Conservation (phyloP, 2,113 vertebrate genomes). For the Dipodomys spectabilis region DNA sequence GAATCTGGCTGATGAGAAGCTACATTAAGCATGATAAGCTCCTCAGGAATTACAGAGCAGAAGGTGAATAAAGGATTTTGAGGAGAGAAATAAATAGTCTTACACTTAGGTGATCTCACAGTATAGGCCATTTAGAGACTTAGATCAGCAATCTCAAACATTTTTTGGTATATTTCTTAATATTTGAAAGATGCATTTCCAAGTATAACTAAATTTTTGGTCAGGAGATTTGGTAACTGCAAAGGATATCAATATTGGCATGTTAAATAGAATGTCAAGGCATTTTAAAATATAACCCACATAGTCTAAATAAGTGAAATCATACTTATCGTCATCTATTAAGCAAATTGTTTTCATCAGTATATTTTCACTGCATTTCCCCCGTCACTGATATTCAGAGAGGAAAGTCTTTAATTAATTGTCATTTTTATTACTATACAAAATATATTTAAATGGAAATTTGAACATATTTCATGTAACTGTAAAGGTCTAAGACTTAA, state of each 20-base stretch:
- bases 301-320: background rate
- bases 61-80: background rate
- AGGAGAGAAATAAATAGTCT: constrained; percentile 22
- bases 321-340: background rate
- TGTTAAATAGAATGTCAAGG: constrained; percentile 3
- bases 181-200: constrained; percentile 28
- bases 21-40: background rate
- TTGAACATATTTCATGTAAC: background rate
- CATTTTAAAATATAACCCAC: background rate
- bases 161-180: background rate
- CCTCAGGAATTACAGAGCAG: background rate
- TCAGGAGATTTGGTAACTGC: background rate
- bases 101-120: background rate
- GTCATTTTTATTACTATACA: constrained; percentile 27
- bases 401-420: constrained; percentile 20
- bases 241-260: background rate
- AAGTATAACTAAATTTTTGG: background rate
- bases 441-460: constrained; percentile 45
- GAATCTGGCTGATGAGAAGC: background rate
- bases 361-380: background rate
- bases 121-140: background rate
- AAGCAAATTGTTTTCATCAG: background rate
- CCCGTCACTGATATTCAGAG: background rate
- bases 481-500: background rate
- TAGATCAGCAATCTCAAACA: background rate